phyloP scores from a whole-genome alignment of 2,797 vertebrate species.

The Melanotaenia boesemani region DNA sequence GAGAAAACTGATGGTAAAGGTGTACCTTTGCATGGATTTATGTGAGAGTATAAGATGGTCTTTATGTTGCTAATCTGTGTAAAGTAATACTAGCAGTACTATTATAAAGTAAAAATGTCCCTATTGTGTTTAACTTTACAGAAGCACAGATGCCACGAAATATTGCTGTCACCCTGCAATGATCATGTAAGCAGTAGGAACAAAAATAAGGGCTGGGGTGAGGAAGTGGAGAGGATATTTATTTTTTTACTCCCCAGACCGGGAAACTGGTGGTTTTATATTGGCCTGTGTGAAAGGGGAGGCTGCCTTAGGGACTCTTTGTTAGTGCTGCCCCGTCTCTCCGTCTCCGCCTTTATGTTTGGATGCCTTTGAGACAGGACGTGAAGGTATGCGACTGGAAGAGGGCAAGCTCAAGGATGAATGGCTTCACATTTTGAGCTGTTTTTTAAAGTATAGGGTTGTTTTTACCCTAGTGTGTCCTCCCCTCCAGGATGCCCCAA shows the following conservation, averaged over 20 bases:
- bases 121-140: not conserved
- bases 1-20: not conserved
- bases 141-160: constrained; percentile 5
- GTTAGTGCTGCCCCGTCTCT: constrained; percentile 44
- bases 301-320: constrained; percentile 51
- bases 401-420: constrained; percentile 48
- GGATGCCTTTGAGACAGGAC: constrained; percentile 67
- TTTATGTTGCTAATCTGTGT: not conserved
- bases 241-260: constrained; percentile 12
- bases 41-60: too few relatives aligned
- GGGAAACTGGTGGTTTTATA: constrained; percentile 58
- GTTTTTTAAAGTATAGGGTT: constrained; percentile 49
- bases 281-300: constrained; percentile 52
- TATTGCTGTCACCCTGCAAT: constrained; percentile 10
- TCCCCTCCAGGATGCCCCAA: constrained; percentile 13
- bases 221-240: constrained; percentile 40
- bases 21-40: too few relatives aligned
- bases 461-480: constrained; percentile 45
- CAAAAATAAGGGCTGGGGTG: constrained; percentile 11
- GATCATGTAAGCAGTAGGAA: constrained; percentile 14
- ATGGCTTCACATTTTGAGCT: constrained; percentile 51
- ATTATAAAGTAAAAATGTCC: not conserved
- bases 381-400: constrained; percentile 62
- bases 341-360: constrained; percentile 61
- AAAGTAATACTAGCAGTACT: too few relatives aligned